Evolutionary conservation across 2,113 vertebrate genomes (phyloP).

Genomic region (Hepsetus odoe): DNA sequence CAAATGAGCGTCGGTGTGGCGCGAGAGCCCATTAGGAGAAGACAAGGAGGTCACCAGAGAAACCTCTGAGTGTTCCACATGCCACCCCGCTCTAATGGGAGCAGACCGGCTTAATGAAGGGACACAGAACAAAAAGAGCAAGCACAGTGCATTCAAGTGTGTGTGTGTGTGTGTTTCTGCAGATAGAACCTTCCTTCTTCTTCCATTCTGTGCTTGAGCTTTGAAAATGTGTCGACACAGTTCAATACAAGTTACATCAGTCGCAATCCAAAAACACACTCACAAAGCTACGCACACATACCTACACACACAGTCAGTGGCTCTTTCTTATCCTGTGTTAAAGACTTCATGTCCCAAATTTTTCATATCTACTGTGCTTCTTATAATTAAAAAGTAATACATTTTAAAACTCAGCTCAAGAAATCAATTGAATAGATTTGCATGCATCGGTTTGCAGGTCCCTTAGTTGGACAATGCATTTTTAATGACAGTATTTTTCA

Average conservation of each 20-base stretch:
- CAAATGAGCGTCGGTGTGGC: conserved; percentile 62
- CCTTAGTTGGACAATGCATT: too few species aligned
- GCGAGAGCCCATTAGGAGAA: conserved; percentile 54
- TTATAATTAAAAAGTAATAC: too few species aligned
- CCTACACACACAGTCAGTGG: background rate
- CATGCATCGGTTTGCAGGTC: too few species aligned
- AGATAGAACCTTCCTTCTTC: background rate
- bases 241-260: conserved; percentile 21
- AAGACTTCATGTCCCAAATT: too few species aligned
- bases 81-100: conserved; percentile 36
- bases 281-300: background rate
- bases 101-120: conserved; percentile 35
- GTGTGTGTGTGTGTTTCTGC: conserved; percentile 2
- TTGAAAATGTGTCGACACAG: conserved; percentile 24
- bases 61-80: conserved; percentile 44
- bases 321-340: background rate
- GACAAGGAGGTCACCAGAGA: conserved; percentile 48
- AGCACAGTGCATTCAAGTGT: background rate
- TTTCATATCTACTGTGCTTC: too few species aligned
- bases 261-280: background rate
- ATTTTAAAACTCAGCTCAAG: too few species aligned
- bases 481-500: too few species aligned
- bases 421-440: too few species aligned
- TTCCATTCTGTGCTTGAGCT: background rate
- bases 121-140: conserved; percentile 34